Conservation (phyloP, 2,113 vertebrate genomes). For the Thermophis baileyi region DNA sequence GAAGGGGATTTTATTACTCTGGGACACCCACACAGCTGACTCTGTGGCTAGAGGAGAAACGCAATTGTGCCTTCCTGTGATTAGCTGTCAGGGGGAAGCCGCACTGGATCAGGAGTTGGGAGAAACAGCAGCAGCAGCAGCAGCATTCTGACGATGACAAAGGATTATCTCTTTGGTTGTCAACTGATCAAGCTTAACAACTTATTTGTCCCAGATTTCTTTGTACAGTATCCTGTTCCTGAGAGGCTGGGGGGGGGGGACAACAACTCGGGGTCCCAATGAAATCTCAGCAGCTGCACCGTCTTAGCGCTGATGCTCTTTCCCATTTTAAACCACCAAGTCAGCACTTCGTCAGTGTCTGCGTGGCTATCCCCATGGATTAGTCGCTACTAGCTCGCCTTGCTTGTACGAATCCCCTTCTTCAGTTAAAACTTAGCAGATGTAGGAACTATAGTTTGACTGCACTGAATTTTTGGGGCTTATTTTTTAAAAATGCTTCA, state of each 20-base stretch:
- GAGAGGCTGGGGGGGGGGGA: not conserved
- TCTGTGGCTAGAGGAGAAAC: not conserved
- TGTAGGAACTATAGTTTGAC: not conserved
- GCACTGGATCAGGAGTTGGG: not conserved
- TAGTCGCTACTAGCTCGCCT: not conserved
- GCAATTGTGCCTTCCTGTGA: not conserved
- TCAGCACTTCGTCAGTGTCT: not conserved
- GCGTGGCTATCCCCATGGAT: not conserved
- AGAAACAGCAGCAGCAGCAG: not conserved
- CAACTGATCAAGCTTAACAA: not conserved
- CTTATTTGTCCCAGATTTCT: accelerated
- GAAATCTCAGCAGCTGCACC: not conserved
- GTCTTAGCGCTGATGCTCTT: not conserved
- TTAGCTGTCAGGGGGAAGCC: not conserved
- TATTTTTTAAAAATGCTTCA: not conserved
- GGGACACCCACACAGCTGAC: not conserved
- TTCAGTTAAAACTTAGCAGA: conserved; percentile 3
- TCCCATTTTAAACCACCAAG: not conserved
- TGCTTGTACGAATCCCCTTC: not conserved
- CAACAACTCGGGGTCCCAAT: not conserved
- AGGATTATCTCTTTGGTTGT: not conserved
- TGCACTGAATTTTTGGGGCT: no score
- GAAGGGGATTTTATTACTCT: not conserved
- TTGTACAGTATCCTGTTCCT: not conserved
- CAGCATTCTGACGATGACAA: accelerated